These are phyloP conservation scores for Tenthredo livida DNA, from an alignment of 2,888 invertebrate genomes.

Conservation along the genomic window DNA sequence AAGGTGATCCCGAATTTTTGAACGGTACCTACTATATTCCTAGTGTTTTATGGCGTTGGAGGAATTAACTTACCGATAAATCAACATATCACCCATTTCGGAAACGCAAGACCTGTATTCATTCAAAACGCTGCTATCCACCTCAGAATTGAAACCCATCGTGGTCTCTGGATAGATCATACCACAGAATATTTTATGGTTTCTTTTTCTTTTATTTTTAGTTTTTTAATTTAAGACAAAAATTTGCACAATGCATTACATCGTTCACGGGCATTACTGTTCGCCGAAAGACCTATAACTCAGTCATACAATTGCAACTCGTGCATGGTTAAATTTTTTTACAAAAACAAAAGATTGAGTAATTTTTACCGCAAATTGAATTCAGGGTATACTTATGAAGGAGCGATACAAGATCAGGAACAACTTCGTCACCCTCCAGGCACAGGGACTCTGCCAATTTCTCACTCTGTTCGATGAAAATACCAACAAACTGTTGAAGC, in stretches of 20 bases:
- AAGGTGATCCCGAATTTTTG: no score
- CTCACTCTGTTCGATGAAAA: conserved; percentile 77
- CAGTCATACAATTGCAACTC: no score
- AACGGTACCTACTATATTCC: background rate
- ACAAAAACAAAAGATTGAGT: background rate
- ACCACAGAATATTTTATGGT: background rate
- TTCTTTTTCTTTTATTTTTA: no score
- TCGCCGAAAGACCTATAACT: no score
- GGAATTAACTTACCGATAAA: background rate
- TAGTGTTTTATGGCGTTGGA: background rate
- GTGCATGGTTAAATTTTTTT: no score
- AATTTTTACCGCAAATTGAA: conserved; percentile 83
- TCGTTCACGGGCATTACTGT: no score
- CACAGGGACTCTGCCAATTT: conserved; percentile 72
- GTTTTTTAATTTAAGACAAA: no score
- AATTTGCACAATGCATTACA: no score
- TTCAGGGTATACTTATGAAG: conserved; percentile 83
- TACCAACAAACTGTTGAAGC: conserved; percentile 77
- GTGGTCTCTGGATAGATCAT: background rate
- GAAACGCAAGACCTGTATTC: background rate
- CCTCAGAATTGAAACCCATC: background rate
- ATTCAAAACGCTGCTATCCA: background rate
- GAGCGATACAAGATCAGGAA: conserved; percentile 80
- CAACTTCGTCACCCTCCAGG: conserved; percentile 65
- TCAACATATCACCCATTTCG: background rate